Evolutionary conservation across 1,140 invertebrate genomes (phyloP).

Genomic region (Micrasema minimum): DNA sequence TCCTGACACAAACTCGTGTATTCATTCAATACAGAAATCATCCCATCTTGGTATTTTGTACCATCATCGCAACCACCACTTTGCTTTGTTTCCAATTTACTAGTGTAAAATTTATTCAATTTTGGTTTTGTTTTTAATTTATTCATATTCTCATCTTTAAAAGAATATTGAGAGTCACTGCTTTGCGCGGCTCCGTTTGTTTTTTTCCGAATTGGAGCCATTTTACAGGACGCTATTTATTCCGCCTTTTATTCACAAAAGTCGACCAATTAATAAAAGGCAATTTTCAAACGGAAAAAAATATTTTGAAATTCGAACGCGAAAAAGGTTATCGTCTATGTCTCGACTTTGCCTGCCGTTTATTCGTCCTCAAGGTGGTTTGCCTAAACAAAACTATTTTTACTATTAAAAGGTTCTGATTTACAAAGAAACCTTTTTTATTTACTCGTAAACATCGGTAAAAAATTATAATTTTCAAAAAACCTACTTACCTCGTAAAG

Average conservation of each 20-base stretch:
- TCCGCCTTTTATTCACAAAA: not conserved
- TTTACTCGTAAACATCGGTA: too few species aligned
- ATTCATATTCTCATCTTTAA: not conserved
- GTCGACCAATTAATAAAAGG: not conserved
- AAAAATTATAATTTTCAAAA: too few species aligned
- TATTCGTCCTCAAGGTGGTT: not conserved
- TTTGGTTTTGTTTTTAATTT: not conserved
- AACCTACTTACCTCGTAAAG: conserved; percentile 75
- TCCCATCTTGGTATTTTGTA: not conserved
- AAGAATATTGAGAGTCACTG: not conserved
- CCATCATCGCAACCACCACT: conserved; percentile 1
- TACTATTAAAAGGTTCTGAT: too few species aligned
- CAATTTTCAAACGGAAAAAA: too few species aligned
- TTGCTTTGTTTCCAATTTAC: not conserved
- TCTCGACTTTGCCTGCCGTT: not conserved
- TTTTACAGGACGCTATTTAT: conserved; percentile 15
- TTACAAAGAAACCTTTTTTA: too few species aligned
- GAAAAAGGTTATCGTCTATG: not conserved
- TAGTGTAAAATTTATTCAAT: not conserved
- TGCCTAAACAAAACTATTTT: too few species aligned
- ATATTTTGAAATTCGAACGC: conserved; percentile 1
- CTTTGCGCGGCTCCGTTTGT: not conserved
- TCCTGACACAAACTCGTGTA: not conserved
- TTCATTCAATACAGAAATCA: conserved; percentile 15
- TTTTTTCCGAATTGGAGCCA: conserved; percentile 20